phyloP scores from a whole-genome alignment of 2,888 invertebrate genomes.

The Blastobasis adustella region DNA sequence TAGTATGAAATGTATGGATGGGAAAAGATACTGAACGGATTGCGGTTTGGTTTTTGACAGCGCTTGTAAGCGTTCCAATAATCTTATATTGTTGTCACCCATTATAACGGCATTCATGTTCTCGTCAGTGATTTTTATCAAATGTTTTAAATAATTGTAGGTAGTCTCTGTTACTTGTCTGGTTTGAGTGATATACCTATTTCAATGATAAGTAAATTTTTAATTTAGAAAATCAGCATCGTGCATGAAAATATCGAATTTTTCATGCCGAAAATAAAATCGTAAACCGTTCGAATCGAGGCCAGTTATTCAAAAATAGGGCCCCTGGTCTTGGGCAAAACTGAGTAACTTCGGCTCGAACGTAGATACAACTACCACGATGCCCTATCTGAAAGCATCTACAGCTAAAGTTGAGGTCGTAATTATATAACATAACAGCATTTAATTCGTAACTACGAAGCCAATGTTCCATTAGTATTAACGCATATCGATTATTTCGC shows the following conservation, averaged over 20 bases:
- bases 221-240: no score
- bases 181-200: not conserved
- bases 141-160: not conserved
- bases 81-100: not conserved
- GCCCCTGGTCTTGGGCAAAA: not conserved
- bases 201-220: not conserved
- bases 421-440: not conserved
- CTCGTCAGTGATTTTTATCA: not conserved
- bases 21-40: no score
- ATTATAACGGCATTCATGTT: not conserved
- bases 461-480: not conserved
- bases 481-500: not conserved
- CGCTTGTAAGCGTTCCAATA: no score
- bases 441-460: not conserved
- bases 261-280: no score
- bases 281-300: no score
- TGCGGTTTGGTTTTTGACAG: no score
- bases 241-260: no score
- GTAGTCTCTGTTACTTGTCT: not conserved
- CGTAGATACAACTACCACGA: constrained; percentile 2
- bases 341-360: not conserved
- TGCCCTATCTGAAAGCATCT: not conserved
- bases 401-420: not conserved
- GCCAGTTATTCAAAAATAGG: no score
- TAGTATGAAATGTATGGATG: no score